Percentiles rank a stretch among this genome's conserved stretches.
phyloP scores from a whole-genome alignment of 1,140 invertebrate genomes.

The Magallana angulata region DNA sequence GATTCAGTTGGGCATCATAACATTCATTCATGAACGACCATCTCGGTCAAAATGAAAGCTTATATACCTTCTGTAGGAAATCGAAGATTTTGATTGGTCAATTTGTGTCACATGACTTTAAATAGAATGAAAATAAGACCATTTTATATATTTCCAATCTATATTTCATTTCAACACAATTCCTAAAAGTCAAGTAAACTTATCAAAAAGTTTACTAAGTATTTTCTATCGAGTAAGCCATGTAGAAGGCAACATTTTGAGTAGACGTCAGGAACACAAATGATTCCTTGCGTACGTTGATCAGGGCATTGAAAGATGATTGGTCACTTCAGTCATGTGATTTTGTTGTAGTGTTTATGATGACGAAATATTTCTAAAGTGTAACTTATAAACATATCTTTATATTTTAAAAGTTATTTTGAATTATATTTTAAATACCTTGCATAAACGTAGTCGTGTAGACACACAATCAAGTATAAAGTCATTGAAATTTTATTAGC shows the following conservation, averaged over 20 bases:
- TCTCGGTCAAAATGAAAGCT: constrained; percentile 55
- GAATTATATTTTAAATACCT: too few species aligned
- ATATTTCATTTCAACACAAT: constrained; percentile 19
- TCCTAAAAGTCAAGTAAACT: not conserved
- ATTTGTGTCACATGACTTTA: constrained; percentile 73
- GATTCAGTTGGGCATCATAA: constrained; percentile 74
- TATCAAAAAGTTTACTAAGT: not conserved
- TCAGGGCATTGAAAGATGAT: constrained; percentile 24
- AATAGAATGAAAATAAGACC: constrained; percentile 41
- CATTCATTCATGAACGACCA: constrained; percentile 68
- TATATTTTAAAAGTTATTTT: too few species aligned
- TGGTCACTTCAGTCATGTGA: constrained; percentile 40
- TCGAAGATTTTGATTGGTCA: constrained; percentile 75
- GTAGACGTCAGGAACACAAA: constrained; percentile 39
- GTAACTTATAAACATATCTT: too few species aligned
- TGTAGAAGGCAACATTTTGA: constrained; percentile 11
- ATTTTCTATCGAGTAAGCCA: not conserved
- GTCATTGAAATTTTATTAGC: not conserved
- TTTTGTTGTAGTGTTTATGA: not conserved
- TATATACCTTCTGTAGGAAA: constrained; percentile 69
- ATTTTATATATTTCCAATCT: not conserved
- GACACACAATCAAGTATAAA: not conserved
- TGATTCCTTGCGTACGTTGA: constrained; percentile 18
- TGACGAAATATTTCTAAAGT: too few species aligned
- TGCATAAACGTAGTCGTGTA: too few species aligned